These are phyloP conservation scores for Neoascia interrupta DNA, from an alignment of 2,888 invertebrate species.

Conservation along the genomic window DNA sequence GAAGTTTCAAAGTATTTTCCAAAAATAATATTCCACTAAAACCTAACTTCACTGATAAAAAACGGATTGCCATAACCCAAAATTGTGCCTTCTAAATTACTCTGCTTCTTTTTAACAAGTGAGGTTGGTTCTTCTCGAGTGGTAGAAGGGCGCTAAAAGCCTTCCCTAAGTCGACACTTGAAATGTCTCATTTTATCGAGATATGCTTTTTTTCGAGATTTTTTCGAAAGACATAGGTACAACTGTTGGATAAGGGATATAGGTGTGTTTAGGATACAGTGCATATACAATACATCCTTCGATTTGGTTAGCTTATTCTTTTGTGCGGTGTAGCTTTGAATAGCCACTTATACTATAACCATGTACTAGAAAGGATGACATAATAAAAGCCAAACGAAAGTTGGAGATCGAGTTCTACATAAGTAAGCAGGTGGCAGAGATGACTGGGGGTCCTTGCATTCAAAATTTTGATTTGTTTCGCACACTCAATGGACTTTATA, in stretches of 20 bases:
- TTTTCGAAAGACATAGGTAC: too few relatives aligned
- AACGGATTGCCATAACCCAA: conserved; percentile 51
- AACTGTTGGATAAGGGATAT: too few relatives aligned
- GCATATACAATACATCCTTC: conserved; percentile 9
- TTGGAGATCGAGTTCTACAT: too few relatives aligned
- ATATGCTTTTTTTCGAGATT: too few relatives aligned
- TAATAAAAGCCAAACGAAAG: conserved; percentile 19
- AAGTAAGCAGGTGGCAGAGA: too few relatives aligned
- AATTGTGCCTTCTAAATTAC: conserved; percentile 53
- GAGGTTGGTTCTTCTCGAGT: too few relatives aligned
- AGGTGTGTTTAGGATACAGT: too few relatives aligned
- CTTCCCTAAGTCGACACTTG: too few relatives aligned
- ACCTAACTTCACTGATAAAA: conserved; percentile 53
- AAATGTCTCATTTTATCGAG: too few relatives aligned
- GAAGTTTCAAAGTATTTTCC: conserved; percentile 46
- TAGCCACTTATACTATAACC: conserved; percentile 17
- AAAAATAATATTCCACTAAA: conserved; percentile 57
- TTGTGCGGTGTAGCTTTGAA: conserved; percentile 37
- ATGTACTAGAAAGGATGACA: neutral
- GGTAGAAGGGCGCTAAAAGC: too few relatives aligned
- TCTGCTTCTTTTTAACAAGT: conserved; percentile 15
- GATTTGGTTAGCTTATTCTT: conserved; percentile 39
- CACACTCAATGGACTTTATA: conserved; percentile 41
- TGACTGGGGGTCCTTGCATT: neutral
- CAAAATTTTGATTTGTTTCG: conserved; percentile 35